Base-by-base conservation (phyloP, 2,888 invertebrate genomes). In the Fissipunctia ypsillon region DNA sequence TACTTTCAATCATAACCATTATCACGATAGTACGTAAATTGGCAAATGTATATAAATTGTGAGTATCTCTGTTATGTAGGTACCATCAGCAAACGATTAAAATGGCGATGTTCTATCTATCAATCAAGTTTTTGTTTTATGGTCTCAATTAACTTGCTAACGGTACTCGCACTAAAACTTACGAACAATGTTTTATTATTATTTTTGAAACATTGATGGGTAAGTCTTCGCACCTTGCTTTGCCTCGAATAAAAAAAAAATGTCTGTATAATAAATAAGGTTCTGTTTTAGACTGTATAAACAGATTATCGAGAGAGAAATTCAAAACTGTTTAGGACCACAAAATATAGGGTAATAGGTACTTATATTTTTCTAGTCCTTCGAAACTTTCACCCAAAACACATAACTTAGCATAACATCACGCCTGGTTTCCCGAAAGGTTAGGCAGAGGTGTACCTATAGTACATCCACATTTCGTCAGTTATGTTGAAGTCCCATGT, bases 141-240 rank as follows among this genome's bases (percentile, higher is more conserved):
- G n/a, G 73, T 50, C 64, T 68, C 87, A 86, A 86, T 86, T 81
- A 86, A 81, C 69, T 65, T 69, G 64, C 60, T 80, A 87, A 84
- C 86, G 81, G 86, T 81, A 85, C 79, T 87, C 76, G 86, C 68
- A 87, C 87, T 86, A 86, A 86, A 87, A 73, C 76, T 77, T 84
- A 64, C 74, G 81, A 76, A 87, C 85, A 87, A 50, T 81, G 78
- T 87, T 84, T 73, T 76, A 38, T 83, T 81, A 76, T 77, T 67
- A 35, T 81, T 75, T 67, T 59, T 60, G 74, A 25, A 66, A 22
- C 43, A 65, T 63, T 43, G 2, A 6, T 57, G 22, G 14, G 52
- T 43, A 67, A 65, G 63, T 19, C 52, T 59, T 66, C 0, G 50
- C 35, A 25, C 50, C 50, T 50, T 50, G n/a, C 50, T 50, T 25